phyloP scores from a whole-genome alignment of 92 coral and sea anemone species.

The Porites evermanni region DNA sequence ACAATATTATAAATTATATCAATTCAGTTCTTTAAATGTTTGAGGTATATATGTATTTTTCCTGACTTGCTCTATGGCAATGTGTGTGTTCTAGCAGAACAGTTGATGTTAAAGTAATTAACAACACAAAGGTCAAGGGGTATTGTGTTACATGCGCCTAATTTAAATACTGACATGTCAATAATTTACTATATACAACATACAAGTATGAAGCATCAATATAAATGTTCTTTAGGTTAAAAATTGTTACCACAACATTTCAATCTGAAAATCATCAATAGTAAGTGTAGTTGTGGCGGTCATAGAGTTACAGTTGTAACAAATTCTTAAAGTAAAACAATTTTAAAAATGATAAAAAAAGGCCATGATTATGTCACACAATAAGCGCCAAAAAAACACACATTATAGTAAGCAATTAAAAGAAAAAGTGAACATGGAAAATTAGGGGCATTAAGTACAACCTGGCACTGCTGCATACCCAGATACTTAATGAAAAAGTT shows the following conservation, averaged over 20 bases:
- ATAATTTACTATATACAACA: constrained; percentile 34
- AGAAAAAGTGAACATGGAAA: no score
- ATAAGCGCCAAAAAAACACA: background rate
- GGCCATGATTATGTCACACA: background rate
- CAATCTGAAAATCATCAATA: background rate
- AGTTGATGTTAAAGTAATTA: no score
- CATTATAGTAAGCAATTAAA: background rate
- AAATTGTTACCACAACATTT: background rate
- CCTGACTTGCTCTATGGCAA: background rate
- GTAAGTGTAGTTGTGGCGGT: background rate
- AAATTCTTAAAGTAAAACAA: constrained; percentile 4
- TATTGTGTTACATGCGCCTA: background rate
- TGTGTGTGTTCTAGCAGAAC: background rate
- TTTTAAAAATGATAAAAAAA: background rate
- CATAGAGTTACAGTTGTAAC: background rate
- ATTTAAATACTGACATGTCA: constrained; percentile 13
- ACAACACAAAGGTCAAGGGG: background rate
- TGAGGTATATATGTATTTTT: background rate
- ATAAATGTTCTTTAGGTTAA: background rate
- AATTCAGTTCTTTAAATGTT: constrained; percentile 2
- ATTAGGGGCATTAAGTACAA: no score
- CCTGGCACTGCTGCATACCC: no score
- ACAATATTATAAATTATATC: constrained; percentile 5
- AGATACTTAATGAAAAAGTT: no score
- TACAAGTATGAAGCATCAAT: constrained; percentile 10